Conservation (phyloP, 35 echinoderm and acorn worm species). For the Ophiothrix spiculata region DNA sequence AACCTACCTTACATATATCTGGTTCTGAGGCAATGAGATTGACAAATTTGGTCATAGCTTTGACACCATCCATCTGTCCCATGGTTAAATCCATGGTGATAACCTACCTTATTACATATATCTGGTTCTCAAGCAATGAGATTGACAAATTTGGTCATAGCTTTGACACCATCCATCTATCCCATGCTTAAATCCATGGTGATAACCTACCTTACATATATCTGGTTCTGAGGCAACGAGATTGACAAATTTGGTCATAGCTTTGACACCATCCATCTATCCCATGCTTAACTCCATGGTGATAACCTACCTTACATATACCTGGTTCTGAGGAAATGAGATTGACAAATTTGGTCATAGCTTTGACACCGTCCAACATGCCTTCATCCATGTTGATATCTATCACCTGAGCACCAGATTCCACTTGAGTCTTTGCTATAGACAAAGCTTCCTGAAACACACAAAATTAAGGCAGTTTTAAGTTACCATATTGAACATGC, state of each 20-base stretch:
- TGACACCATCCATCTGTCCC: slow-evolving; percentile 95
- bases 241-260: too few relatives aligned
- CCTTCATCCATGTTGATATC: slow-evolving; percentile 99
- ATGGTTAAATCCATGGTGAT: slow-evolving; percentile 97
- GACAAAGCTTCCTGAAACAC: slow-evolving; percentile 91
- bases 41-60: slow-evolving; percentile 96
- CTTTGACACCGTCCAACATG: slow-evolving; percentile 96
- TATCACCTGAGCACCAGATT: slow-evolving; percentile 87
- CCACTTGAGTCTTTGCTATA: slow-evolving; percentile 94
- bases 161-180: too few relatives aligned
- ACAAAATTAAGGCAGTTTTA: too few relatives aligned
- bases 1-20: slow-evolving; percentile 85
- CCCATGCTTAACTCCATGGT: too few relatives aligned
- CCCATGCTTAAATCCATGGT: too few relatives aligned
- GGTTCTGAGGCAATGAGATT: slow-evolving; percentile 97
- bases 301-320: slow-evolving; percentile 81
- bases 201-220: too few relatives aligned
- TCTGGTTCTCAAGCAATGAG: too few relatives aligned
- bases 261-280: too few relatives aligned
- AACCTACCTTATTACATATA: too few relatives aligned
- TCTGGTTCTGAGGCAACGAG: too few relatives aligned
- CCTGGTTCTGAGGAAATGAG: slow-evolving; percentile 96
- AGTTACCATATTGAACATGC: too few relatives aligned
- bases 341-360: slow-evolving; percentile 97
- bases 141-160: too few relatives aligned